phyloP scores from a whole-genome alignment of 1,140 invertebrate species.

The Whitmania pigra region DNA sequence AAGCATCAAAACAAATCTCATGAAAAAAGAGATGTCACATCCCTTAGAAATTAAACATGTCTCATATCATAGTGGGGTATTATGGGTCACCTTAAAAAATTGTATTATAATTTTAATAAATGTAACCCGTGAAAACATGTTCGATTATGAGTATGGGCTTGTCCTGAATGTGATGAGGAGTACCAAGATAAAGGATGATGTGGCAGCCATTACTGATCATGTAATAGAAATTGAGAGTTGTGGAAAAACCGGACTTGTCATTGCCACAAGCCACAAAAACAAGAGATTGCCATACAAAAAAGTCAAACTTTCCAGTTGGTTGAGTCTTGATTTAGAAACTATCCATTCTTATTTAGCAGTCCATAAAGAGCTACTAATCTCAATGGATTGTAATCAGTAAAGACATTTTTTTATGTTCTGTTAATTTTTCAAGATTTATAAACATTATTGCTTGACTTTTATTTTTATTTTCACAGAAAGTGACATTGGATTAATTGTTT shows the following conservation, averaged over 20 bases:
- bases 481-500: no score
- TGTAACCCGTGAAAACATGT: neutral
- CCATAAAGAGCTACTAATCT: neutral
- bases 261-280: neutral
- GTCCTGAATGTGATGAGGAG: constrained; percentile 4
- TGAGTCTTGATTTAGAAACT: neutral
- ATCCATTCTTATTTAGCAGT: neutral
- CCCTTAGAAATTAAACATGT: neutral
- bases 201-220: neutral
- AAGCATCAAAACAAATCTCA: neutral
- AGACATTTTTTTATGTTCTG: neutral
- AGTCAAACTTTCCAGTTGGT: neutral
- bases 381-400: neutral
- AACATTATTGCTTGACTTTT: no score
- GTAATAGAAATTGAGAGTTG: neutral
- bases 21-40: constrained; percentile 1
- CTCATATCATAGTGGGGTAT: neutral
- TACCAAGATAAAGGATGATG: neutral
- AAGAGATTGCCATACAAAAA: neutral
- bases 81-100: neutral
- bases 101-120: neutral
- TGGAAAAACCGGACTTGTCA: neutral
- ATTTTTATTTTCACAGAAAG: no score
- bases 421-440: no score
- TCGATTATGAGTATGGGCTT: neutral